These are phyloP conservation scores for Unio delphinus DNA, from an alignment of 2,888 invertebrate species.

Conservation along the genomic window DNA sequence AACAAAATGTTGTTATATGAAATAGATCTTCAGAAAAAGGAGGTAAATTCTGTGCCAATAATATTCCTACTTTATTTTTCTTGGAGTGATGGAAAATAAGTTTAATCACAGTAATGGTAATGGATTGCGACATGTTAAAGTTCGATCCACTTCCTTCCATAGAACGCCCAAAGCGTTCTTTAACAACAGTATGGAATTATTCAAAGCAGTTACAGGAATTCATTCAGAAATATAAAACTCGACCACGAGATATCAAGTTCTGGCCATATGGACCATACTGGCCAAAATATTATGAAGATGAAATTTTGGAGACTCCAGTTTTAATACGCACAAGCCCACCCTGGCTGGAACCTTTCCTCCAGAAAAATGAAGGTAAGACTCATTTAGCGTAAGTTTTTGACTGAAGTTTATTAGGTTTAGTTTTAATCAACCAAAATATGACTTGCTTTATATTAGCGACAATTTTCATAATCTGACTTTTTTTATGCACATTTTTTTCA, in stretches of 20 bases:
- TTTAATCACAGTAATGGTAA: too few species aligned
- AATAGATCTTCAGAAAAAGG: too few species aligned
- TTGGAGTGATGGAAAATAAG: too few species aligned
- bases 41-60: too few species aligned
- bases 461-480: too few species aligned
- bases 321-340: slow-evolving; percentile 36
- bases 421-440: too few species aligned
- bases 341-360: slow-evolving; percentile 42
- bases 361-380: slow-evolving; percentile 32
- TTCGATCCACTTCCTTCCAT: slow-evolving; percentile 4
- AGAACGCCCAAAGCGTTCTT: slow-evolving; percentile 24
- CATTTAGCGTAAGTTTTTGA: neutral
- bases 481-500: too few species aligned
- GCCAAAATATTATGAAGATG: slow-evolving; percentile 56
- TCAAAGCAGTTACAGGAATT: slow-evolving; percentile 62
- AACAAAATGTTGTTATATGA: too few species aligned
- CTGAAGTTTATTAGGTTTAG: neutral
- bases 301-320: slow-evolving; percentile 54
- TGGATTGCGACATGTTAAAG: too few species aligned
- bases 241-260: slow-evolving; percentile 64
- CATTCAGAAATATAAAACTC: slow-evolving; percentile 57
- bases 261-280: slow-evolving; percentile 69
- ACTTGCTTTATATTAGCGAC: too few species aligned
- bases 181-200: slow-evolving; percentile 49
- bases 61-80: too few species aligned